A percentile compares a stretch with the other conserved stretches of the same genome.
These are phyloP conservation scores for Caenorhabditis sp. DNA, from an alignment of 2,888 invertebrate genomes.

Conservation along the genomic window DNA sequence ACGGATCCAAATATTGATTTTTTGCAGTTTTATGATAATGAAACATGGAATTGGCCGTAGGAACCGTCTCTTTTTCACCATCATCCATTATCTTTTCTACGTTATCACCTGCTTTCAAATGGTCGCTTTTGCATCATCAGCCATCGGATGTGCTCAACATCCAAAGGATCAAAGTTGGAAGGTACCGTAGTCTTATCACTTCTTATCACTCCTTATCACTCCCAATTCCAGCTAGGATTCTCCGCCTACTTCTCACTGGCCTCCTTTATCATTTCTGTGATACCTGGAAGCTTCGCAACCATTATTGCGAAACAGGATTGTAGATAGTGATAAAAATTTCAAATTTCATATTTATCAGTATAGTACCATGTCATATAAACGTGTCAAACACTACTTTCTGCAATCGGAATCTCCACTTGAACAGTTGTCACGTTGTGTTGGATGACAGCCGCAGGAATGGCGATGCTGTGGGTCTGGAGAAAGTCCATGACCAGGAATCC, in stretches of 20 bases:
- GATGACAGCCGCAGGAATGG: slow-evolving; percentile 6
- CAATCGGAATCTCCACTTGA: background rate
- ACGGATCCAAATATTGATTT: too few species aligned
- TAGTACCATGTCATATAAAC: background rate
- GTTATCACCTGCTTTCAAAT: background rate
- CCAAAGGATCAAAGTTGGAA: background rate
- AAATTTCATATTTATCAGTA: background rate
- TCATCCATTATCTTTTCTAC: background rate
- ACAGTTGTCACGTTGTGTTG: background rate
- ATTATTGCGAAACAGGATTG: background rate
- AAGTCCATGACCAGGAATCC: slow-evolving; percentile 24
- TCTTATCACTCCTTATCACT: background rate
- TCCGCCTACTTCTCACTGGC: background rate
- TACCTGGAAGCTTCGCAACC: background rate
- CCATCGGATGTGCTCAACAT: background rate
- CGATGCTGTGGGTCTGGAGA: background rate
- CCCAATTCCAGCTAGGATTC: background rate
- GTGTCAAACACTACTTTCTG: background rate
- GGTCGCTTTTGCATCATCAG: background rate
- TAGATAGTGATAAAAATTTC: background rate
- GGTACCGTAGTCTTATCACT: background rate
- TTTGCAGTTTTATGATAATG: too few species aligned
- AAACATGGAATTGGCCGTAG: background rate
- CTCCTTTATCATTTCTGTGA: background rate
- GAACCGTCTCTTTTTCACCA: background rate